Base-by-base conservation (phyloP, 2,797 vertebrate species). In the Aythya fuligula region DNA sequence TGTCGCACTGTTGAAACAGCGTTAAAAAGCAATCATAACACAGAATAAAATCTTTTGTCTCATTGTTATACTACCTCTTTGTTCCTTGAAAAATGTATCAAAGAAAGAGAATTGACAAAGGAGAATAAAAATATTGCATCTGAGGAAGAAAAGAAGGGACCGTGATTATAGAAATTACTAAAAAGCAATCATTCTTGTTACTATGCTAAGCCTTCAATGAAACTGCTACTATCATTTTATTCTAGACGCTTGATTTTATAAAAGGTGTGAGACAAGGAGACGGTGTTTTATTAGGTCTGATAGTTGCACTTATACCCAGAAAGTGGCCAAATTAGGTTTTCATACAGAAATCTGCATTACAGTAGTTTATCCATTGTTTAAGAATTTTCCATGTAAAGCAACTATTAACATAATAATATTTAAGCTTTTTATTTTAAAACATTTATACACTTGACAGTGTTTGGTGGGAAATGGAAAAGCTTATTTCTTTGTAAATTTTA, bases 21-120 rank as follows among this genome's bases (percentile, higher is more conserved):
- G 22, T 78, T 87, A 88, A 67, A 92, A 93, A 84, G 28, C 66
- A 82, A 8, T 69, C 45, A 88, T 91, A 90, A 89, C 64, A 69
- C 12, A 85, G 25, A 73, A 85, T 54, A 77, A 85, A 83, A 64
- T 58, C 17, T 69, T 90, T 72, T 75, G 45, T 81, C 49, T 80
- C 19, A 12, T 28, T 81, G 19, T 81, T 87, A 38, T 32, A 49
- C 16, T 66, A 14, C 21, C 7, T 82, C 9, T 72, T 85, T 73
- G 66, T 89, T 61, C 27, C 34, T 34, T 87, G 39, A 65, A 90
- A 79, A 84, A 64, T 1, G 71, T 91, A 89, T 76, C 47, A 81
- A 77, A 62, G 49, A 81, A 75, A 30, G 15, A 57, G 16, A 75
- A 25, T 20, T 85, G 56, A 66, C 38, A 91, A 85, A 69, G 25